Conservation (phyloP, 2,797 vertebrate species). For the Smutsia temminckii region DNA sequence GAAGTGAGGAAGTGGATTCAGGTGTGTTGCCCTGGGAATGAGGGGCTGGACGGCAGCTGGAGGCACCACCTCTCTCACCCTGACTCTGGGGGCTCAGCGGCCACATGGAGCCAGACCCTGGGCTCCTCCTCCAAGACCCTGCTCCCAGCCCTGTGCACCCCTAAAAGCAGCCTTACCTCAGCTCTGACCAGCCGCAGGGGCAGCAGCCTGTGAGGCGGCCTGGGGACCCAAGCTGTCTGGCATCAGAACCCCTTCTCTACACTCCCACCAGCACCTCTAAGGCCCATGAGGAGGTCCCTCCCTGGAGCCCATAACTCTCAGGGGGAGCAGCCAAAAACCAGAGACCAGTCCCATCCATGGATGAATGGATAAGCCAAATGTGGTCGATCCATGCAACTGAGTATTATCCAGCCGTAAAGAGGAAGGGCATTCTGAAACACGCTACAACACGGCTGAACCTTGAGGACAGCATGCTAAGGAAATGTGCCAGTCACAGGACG, state of each 20-base stretch:
- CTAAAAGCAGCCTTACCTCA: not conserved
- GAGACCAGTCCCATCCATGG: not conserved
- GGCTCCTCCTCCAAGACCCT: not conserved
- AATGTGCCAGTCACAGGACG: not conserved
- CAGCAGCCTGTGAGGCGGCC: not conserved
- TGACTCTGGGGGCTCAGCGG: not conserved
- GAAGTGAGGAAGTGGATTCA: not conserved
- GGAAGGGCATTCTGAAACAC: rapidly evolving
- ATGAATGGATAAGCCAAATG: no score
- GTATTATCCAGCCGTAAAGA: not conserved
- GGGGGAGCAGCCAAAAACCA: not conserved
- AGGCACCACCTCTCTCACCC: not conserved
- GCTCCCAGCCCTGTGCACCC: not conserved
- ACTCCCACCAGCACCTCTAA: not conserved
- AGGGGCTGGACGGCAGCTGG: not conserved
- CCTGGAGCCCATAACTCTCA: not conserved
- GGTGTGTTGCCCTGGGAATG: not conserved
- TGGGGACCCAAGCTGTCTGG: not conserved
- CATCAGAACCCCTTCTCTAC: not conserved
- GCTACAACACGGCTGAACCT: rapidly evolving
- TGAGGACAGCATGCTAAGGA: not conserved
- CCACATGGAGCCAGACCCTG: not conserved
- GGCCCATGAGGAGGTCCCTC: not conserved
- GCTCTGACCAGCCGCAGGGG: not conserved
- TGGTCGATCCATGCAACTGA: rapidly evolving